Evolutionary conservation across 2,113 vertebrate genomes (phyloP).

Genomic region (Myotis davidii): DNA sequence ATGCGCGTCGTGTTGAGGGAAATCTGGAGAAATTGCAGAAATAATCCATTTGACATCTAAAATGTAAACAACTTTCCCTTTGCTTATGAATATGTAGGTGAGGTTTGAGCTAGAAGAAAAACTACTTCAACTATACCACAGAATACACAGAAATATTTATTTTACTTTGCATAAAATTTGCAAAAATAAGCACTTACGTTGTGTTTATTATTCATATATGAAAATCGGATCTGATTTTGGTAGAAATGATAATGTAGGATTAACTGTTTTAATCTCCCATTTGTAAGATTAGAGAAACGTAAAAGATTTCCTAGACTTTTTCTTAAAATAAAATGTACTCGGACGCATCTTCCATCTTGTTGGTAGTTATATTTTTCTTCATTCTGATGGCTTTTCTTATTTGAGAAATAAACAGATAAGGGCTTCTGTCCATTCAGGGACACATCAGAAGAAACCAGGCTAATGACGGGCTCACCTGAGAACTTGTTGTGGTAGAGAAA

Average conservation of each 20-base stretch:
- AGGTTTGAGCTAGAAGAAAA: constrained; percentile 14
- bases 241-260: constrained; percentile 40
- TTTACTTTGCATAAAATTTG: constrained; percentile 32
- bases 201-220: constrained; percentile 33
- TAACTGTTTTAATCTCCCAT: constrained; percentile 58
- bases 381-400: neutral
- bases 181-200: constrained; percentile 50
- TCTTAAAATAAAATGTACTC: neutral
- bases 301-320: constrained; percentile 3
- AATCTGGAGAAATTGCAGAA: constrained; percentile 86
- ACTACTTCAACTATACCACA: neutral
- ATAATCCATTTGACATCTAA: neutral
- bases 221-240: constrained; percentile 56
- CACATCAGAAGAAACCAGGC: neutral
- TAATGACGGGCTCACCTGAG: constrained; percentile 85
- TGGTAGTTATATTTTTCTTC: neutral
- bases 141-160: constrained; percentile 12
- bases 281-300: constrained; percentile 46
- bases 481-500: constrained; percentile 97
- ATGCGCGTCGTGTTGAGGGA: constrained; percentile 88
- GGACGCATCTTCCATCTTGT: neutral
- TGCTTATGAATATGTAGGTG: neutral
- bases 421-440: neutral
- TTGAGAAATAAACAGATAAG: neutral
- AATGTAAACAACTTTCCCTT: neutral